Conservation (phyloP, 2,888 invertebrate species). For the Campoletis raptor region DNA sequence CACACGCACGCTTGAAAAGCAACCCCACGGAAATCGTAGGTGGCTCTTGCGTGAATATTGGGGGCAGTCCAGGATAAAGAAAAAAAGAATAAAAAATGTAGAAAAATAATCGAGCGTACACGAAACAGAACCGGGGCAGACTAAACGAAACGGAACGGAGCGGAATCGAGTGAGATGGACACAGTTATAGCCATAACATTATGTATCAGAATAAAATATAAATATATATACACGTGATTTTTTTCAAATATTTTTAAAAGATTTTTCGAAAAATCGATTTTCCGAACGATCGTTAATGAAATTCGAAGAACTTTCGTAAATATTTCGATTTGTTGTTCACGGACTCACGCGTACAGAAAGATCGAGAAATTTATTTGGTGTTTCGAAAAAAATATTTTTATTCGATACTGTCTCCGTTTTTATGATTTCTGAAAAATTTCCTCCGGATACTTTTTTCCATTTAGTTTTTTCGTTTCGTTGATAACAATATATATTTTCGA, state of each 20-base stretch:
- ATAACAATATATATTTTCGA: too few species aligned
- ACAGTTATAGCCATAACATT: conserved; percentile 20
- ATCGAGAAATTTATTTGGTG: too few species aligned
- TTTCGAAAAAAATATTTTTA: too few species aligned
- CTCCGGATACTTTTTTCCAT: too few species aligned
- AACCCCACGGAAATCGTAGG: conserved; percentile 78
- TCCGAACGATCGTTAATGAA: too few species aligned
- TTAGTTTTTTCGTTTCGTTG: too few species aligned
- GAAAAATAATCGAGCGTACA: conserved; percentile 77
- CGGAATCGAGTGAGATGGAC: conserved; percentile 67
- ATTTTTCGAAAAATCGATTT: not conserved
- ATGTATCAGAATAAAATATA: conserved; percentile 1
- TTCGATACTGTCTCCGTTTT: too few species aligned
- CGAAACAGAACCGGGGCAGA: conserved; percentile 75
- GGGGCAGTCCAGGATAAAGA: conserved; percentile 66
- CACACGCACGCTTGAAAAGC: conserved; percentile 22
- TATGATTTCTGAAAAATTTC: too few species aligned
- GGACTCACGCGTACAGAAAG: too few species aligned
- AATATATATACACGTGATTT: conserved; percentile 1
- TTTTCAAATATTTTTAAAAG: not conserved
- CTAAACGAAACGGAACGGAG: conserved; percentile 74
- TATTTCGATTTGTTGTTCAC: too few species aligned
- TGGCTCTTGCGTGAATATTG: conserved; percentile 39
- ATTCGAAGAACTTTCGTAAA: too few species aligned
- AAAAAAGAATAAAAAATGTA: conserved; percentile 6